These are phyloP conservation scores for Ellobius talpinus DNA, from an alignment of 2,113 vertebrate genomes.

Conservation along the genomic window DNA sequence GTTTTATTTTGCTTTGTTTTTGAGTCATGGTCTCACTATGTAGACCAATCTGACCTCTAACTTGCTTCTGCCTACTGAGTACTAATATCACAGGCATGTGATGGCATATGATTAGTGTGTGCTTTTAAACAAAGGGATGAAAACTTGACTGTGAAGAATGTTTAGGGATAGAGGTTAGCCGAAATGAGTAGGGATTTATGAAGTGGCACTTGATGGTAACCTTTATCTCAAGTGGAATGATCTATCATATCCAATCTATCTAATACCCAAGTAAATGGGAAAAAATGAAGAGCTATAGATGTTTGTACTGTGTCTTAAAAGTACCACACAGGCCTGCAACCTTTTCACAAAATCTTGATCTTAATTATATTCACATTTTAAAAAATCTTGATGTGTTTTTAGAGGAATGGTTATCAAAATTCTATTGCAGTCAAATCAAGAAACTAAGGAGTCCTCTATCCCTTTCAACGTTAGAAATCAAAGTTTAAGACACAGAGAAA, in stretches of 20 bases:
- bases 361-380: constrained; percentile 49
- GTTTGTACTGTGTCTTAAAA: constrained; percentile 18
- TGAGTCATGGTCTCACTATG: neutral
- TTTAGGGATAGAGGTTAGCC: neutral
- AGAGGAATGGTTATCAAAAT: constrained; percentile 17
- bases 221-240: neutral
- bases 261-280: neutral
- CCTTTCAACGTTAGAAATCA: constrained; percentile 53
- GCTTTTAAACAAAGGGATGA: constrained; percentile 36
- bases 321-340: neutral
- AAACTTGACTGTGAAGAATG: neutral
- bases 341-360: constrained; percentile 44
- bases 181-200: constrained; percentile 25
- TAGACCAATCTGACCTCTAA: neutral
- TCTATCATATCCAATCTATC: constrained; percentile 23
- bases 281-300: neutral
- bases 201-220: neutral
- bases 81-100: neutral
- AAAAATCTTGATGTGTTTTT: constrained; percentile 35
- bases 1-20: neutral
- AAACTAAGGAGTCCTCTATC: constrained; percentile 29
- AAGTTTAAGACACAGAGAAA: constrained; percentile 47
- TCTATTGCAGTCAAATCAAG: neutral
- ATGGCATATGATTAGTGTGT: neutral
- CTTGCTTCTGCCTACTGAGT: neutral